Evolutionary conservation across 2,797 vertebrate species (phyloP).

Genomic region (Meriones psammophilus): DNA sequence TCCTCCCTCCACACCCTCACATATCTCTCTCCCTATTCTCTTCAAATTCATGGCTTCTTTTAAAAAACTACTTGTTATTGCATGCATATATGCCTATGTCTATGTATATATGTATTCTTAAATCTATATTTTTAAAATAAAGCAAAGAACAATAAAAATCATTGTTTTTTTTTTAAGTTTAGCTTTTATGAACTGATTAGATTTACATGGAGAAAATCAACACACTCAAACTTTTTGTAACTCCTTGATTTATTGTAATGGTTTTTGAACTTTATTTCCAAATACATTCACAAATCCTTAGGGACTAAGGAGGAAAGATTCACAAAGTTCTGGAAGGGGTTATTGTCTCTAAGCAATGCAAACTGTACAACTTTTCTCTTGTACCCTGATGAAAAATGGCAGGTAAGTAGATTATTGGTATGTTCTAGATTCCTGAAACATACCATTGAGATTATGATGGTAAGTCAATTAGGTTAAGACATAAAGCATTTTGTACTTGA

Average conservation of each 20-base stretch:
- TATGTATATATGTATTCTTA: not conserved
- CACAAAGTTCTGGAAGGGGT: constrained; percentile 4
- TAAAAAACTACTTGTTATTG: not conserved
- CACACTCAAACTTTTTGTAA: not conserved
- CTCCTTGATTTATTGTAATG: constrained; percentile 20
- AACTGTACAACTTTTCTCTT: constrained; percentile 3
- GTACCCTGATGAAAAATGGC: constrained; percentile 51
- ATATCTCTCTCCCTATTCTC: not conserved
- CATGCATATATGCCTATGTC: not conserved
- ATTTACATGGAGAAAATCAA: constrained; percentile 34
- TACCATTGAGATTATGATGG: not conserved
- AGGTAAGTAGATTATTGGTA: constrained; percentile 27
- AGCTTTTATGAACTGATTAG: constrained; percentile 5
- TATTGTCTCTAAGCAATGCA: constrained; percentile 15
- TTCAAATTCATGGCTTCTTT: not conserved
- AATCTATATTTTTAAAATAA: constrained; percentile 2
- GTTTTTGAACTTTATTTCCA: not conserved
- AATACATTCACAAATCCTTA: constrained; percentile 10
- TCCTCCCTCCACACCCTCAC: not conserved
- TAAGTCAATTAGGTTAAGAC: not conserved
- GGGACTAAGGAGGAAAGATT: not conserved
- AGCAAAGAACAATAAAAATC: not conserved
- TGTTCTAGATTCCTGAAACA: not conserved
- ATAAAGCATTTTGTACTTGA: not conserved
- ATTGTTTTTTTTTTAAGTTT: not conserved